Conservation (phyloP, 2,888 invertebrate species). For the Timema cristinae region DNA sequence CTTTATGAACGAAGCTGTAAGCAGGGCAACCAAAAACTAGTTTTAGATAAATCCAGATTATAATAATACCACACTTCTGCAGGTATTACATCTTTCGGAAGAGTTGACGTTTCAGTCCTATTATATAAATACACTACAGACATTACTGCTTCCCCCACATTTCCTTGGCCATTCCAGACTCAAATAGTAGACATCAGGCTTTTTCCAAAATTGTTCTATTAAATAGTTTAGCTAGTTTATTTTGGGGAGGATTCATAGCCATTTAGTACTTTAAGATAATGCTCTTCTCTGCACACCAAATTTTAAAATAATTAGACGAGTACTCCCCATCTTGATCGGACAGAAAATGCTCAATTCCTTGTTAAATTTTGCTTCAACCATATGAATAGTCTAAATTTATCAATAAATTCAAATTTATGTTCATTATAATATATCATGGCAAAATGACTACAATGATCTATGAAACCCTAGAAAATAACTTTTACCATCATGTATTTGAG, state of each 20-base stretch:
- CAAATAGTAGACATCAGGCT: slow-evolving; percentile 4
- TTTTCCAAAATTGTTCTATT: not conserved
- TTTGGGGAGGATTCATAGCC: not conserved
- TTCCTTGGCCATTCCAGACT: not conserved
- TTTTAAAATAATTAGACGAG: not conserved
- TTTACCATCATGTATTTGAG: not conserved
- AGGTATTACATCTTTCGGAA: not conserved
- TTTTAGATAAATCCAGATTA: not conserved
- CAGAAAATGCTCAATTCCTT: not conserved
- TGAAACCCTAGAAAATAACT: not conserved
- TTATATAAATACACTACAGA: not conserved
- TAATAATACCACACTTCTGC: not conserved
- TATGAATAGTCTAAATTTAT: not conserved
- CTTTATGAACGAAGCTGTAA: not conserved
- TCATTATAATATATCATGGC: not conserved
- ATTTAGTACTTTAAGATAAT: not conserved
- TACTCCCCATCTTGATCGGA: not conserved
- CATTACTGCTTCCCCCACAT: slow-evolving; percentile 3
- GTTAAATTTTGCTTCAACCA: not conserved
- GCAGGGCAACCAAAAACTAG: not conserved
- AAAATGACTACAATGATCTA: not conserved
- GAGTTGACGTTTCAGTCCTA: not conserved
- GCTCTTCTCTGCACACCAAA: not conserved
- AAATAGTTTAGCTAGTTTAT: not conserved
- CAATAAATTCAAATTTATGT: not conserved